phyloP scores from a whole-genome alignment of 2,797 vertebrate species.

The Chrosomus eos region DNA sequence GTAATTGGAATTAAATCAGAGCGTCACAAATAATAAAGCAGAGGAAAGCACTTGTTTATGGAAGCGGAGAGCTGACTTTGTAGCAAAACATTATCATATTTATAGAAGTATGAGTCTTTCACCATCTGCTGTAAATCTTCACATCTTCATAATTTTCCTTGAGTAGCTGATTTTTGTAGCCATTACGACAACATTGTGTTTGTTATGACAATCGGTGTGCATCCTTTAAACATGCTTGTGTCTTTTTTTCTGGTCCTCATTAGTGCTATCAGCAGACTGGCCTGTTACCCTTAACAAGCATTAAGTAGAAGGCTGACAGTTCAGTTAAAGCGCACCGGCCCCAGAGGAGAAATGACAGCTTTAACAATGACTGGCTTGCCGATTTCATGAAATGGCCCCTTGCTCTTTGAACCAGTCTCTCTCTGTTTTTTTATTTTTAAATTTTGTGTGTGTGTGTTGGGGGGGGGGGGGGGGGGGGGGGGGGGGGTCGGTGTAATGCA shows the following conservation, averaged over 20 bases:
- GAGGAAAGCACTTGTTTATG: slow-evolving; percentile 55
- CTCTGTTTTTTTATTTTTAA: neutral
- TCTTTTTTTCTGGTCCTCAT: slow-evolving; percentile 65
- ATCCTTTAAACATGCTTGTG: slow-evolving; percentile 32
- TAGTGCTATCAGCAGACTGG: slow-evolving; percentile 75
- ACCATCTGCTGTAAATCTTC: slow-evolving; percentile 23
- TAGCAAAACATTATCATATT: slow-evolving; percentile 48
- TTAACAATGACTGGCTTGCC: slow-evolving; percentile 71
- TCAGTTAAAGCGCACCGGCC: slow-evolving; percentile 71
- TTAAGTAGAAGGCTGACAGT: slow-evolving; percentile 74
- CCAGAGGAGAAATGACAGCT: slow-evolving; percentile 78
- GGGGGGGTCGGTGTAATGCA: slow-evolving; percentile 52
- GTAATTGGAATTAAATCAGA: slow-evolving; percentile 79
- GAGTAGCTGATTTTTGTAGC: slow-evolving; percentile 41
- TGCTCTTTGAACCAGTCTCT: slow-evolving; percentile 81
- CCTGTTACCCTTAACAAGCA: slow-evolving; percentile 74
- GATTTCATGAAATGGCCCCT: slow-evolving; percentile 76
- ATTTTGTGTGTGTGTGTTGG: neutral
- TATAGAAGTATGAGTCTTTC: slow-evolving; percentile 49
- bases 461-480: too few species aligned
- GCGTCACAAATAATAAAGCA: slow-evolving; percentile 72
- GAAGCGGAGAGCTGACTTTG: slow-evolving; percentile 32
- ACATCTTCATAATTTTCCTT: slow-evolving; percentile 11
- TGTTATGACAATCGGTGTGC: slow-evolving; percentile 53
- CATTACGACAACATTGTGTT: slow-evolving; percentile 37